phyloP scores from a whole-genome alignment of 2,797 vertebrate genomes.

The Diplodus sargus region DNA sequence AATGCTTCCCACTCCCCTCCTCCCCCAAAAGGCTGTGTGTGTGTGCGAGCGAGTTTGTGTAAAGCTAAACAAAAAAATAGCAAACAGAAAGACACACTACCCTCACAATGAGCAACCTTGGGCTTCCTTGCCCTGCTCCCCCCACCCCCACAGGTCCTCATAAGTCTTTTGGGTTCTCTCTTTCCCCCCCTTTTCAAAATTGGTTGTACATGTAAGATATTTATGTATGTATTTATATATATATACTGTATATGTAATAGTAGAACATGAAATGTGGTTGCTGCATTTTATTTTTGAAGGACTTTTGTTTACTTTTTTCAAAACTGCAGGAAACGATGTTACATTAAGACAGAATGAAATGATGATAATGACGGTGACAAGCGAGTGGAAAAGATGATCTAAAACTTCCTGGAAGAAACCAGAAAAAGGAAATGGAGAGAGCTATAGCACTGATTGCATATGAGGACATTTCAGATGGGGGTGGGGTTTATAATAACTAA shows the following conservation, averaged over 20 bases:
- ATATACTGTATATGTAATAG: constrained; percentile 98
- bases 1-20: constrained; percentile 40
- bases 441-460: constrained; percentile 79
- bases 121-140: constrained; percentile 50
- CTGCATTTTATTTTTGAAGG: constrained; percentile 90
- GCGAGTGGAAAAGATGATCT: constrained; percentile 48
- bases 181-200: constrained; percentile 85
- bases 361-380: constrained; percentile 49
- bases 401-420: constrained; percentile 69
- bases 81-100: constrained; percentile 70
- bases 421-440: constrained; percentile 70
- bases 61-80: constrained; percentile 63
- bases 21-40: constrained; percentile 72
- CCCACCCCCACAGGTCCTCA: constrained; percentile 87
- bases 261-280: constrained; percentile 90
- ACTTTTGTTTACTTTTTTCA: constrained; percentile 87
- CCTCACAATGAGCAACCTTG: constrained; percentile 72
- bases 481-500: constrained; percentile 82
- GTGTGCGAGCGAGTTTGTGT: constrained; percentile 37
- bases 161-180: constrained; percentile 85
- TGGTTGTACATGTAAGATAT: constrained; percentile 97
- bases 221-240: constrained; percentile 99
- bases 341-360: constrained; percentile 71
- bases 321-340: constrained; percentile 87
- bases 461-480: constrained; percentile 83